A percentile compares a stretch with the other conserved stretches of the same genome.
phyloP scores from a whole-genome alignment of 2,888 invertebrate genomes.

The Rhyacophila evoluta region DNA sequence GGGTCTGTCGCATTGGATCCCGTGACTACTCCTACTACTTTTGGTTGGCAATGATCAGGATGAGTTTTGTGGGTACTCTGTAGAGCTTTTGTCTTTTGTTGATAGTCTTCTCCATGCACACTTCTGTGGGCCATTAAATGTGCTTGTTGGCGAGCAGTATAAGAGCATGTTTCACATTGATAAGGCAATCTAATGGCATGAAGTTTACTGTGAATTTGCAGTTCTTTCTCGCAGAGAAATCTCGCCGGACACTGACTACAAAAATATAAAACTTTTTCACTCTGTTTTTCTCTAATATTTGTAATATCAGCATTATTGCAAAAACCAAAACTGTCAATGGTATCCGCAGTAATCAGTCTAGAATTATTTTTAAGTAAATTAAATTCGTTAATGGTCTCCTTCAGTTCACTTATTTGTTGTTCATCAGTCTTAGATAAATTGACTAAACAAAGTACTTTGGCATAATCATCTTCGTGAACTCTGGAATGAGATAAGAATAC shows the following conservation, averaged over 20 bases:
- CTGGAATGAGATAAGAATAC: conserved; percentile 80
- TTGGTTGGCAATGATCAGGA: conserved; percentile 75
- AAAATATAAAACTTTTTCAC: conserved; percentile 71
- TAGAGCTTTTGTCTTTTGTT: conserved; percentile 79
- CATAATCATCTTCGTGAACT: conserved; percentile 79
- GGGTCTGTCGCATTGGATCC: conserved; percentile 58
- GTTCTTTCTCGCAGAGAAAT: conserved; percentile 81
- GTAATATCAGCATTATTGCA: conserved; percentile 20
- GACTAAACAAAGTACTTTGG: conserved; percentile 79
- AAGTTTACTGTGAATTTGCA: conserved; percentile 78
- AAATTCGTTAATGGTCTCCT: conserved; percentile 59
- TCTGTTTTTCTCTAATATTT: conserved; percentile 25
- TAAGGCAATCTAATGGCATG: conserved; percentile 75
- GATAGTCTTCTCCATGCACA: conserved; percentile 84
- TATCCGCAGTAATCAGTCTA: background rate
- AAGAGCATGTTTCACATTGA: conserved; percentile 83
- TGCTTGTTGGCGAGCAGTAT: conserved; percentile 78
- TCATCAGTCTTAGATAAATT: conserved; percentile 76
- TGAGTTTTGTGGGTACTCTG: conserved; percentile 76
- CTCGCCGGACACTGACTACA: conserved; percentile 88
- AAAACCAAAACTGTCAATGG: background rate
- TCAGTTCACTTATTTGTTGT: conserved; percentile 70
- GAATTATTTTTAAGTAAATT: conserved; percentile 31
- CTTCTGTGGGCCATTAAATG: conserved; percentile 77
- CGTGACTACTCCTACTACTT: conserved; percentile 63